Evolutionary conservation across 2,888 invertebrate species (phyloP), one percentile per base, ranked within the genome.

Genomic region (Luperina nickerlii): DNA sequence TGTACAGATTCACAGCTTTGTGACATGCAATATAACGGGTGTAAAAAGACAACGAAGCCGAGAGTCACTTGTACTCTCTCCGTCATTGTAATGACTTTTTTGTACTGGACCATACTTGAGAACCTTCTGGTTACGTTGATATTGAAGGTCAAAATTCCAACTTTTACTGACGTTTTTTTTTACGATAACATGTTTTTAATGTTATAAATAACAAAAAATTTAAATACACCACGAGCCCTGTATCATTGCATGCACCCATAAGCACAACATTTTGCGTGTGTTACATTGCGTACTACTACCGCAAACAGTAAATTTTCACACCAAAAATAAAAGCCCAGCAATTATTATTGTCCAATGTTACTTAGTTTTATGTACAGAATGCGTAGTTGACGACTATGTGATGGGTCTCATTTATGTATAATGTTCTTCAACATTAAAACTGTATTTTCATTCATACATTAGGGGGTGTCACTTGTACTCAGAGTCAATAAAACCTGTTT

Each of bases 401-500:
- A 20, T 54, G 20, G 51, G 51, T 20, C 1, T 54, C 2, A 42
- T 18, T 51, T 18, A 51, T 51, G 51, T 18, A 62, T 42, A 51
- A 54, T 60, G 11, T 51, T n/a, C 15, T 38, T 51, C 7, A 27
- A 24, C 18, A 57, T 15, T 27, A 38, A 2, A 13, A 57, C 4
- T 32, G 66, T 62, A 42, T 57, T 65, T 42, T 42, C 18, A 57
- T 62, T 70, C 18, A 71, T 82, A 42, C 6, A 13, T 48, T 18
- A 42, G n/a, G 8, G 15, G 38, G 20, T 62, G 24, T 15, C 32
- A 65, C 24, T 71, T 71, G 60, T 20, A 65, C 13, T 51, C 32
- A 51, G n/a, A 8, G 11, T 15, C 67, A 32, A 65, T 32, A 68
- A 75, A 79, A 82, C 60, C 38, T 27, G 65, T 68, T 83, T 62